Conservation (phyloP, 1,140 invertebrate species). For the Brachionus rubens region DNA sequence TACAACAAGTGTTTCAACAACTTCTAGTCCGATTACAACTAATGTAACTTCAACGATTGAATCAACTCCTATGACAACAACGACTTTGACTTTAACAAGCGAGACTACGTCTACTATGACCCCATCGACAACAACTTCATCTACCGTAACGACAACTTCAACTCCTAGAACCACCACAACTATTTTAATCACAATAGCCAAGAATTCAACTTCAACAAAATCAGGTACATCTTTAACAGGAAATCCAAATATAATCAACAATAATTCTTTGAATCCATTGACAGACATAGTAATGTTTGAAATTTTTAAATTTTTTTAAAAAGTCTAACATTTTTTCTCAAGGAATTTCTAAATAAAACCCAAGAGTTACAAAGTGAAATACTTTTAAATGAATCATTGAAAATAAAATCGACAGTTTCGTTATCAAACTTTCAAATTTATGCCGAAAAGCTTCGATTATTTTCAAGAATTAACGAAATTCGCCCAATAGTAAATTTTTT, state of each 20-base stretch:
- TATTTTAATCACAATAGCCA: too few relatives aligned
- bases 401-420: not conserved
- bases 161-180: too few relatives aligned
- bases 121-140: too few relatives aligned
- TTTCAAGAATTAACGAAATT: not conserved
- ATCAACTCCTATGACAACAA: not conserved
- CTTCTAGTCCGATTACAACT: not conserved
- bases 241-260: too few relatives aligned
- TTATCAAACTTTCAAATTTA: not conserved
- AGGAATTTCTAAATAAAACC: not conserved
- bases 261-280: too few relatives aligned
- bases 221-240: too few relatives aligned
- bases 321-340: not conserved
- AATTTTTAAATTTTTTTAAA: too few relatives aligned
- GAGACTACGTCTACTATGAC: too few relatives aligned
- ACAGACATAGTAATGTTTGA: too few relatives aligned
- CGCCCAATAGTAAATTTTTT: not conserved
- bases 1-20: not conserved
- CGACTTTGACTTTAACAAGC: not conserved
- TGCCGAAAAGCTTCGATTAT: not conserved
- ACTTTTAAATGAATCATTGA: not conserved
- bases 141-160: too few relatives aligned
- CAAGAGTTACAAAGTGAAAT: not conserved
- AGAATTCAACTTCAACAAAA: too few relatives aligned
- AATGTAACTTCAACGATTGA: not conserved